Percentiles rank a stretch among this genome's conserved stretches.
Evolutionary conservation across 2,797 vertebrate genomes (phyloP).

Genomic region (Platalea minor): DNA sequence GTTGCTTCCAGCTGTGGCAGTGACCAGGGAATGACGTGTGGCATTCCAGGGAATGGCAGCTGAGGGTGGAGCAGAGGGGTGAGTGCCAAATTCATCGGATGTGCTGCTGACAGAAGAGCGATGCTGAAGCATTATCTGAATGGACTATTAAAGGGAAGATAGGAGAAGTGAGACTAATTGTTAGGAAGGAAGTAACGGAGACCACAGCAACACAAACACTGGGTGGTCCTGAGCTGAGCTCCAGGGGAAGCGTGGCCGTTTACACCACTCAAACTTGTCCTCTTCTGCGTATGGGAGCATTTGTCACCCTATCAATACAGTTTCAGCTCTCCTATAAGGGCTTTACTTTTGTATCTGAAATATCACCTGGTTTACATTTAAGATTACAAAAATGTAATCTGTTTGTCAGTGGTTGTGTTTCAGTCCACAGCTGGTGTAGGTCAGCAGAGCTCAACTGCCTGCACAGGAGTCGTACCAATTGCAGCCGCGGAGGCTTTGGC

Average conservation of each 20-base stretch:
- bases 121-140: background rate
- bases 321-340: background rate
- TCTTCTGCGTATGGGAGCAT: background rate
- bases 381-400: background rate
- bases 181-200: fast-evolving
- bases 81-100: fast-evolving
- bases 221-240: conserved; percentile 1
- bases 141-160: background rate
- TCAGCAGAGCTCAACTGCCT: background rate
- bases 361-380: background rate
- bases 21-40: too few relatives aligned
- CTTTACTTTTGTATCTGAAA: background rate
- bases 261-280: background rate
- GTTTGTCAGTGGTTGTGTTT: background rate
- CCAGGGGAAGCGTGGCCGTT: background rate
- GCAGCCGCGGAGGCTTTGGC: background rate
- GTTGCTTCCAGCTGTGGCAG: fast-evolving
- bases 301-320: background rate
- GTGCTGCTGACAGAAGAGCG: background rate
- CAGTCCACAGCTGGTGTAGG: background rate
- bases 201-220: background rate
- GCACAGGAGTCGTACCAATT: background rate
- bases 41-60: background rate
- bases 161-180: background rate
- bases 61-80: background rate